phyloP scores from a whole-genome alignment of 2,888 invertebrate species.

The Therioaphis trifolii region DNA sequence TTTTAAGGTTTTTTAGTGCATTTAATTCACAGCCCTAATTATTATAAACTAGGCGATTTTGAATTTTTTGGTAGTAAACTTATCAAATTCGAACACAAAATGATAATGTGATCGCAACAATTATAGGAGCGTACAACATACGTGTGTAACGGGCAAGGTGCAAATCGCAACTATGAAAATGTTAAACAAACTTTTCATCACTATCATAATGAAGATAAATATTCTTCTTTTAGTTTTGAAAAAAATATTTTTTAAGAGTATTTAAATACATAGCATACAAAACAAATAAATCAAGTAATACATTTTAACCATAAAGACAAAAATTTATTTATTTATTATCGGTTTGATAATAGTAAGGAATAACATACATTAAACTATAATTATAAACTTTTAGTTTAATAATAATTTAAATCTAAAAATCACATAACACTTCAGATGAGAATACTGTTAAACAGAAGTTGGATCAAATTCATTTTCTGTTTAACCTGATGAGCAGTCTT shows the following conservation, averaged over 20 bases:
- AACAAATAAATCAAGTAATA: not conserved
- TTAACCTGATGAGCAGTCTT: constrained; percentile 35
- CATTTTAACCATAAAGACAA: constrained; percentile 36
- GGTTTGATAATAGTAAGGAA: constrained; percentile 39
- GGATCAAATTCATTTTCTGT: constrained; percentile 11
- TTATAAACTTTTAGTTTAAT: constrained; percentile 42
- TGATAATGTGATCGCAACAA: too few species aligned
- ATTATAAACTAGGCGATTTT: too few species aligned
- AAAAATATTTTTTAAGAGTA: not conserved
- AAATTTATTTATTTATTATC: constrained; percentile 48
- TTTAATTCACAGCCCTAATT: too few species aligned
- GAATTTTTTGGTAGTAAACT: too few species aligned
- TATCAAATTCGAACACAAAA: too few species aligned
- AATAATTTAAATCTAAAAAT: constrained; percentile 56
- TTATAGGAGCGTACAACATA: too few species aligned
- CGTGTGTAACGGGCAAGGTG: too few species aligned
- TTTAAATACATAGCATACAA: too few species aligned
- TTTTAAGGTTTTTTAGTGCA: too few species aligned
- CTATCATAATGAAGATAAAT: too few species aligned
- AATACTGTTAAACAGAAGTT: constrained; percentile 43
- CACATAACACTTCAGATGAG: constrained; percentile 61
- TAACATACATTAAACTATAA: constrained; percentile 49
- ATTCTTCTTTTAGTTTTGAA: not conserved
- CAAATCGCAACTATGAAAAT: too few species aligned
- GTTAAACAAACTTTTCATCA: too few species aligned